Percentiles rank a stretch among this genome's conserved stretches.
phyloP scores from a whole-genome alignment of 2,113 vertebrate species.

The Microcebus jonahi region DNA sequence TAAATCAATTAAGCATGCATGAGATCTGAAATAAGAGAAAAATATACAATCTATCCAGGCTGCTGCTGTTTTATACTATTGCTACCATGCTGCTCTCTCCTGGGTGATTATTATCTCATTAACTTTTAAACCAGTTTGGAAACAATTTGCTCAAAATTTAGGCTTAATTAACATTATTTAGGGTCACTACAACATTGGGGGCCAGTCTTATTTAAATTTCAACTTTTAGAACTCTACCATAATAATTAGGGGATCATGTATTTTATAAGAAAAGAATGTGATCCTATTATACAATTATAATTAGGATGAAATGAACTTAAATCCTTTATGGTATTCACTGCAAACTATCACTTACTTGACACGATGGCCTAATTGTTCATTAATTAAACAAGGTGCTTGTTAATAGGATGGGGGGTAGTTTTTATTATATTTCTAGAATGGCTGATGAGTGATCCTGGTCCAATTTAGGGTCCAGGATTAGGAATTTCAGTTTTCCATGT shows the following conservation, averaged over 20 bases:
- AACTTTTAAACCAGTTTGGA: constrained; percentile 68
- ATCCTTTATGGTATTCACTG: background rate
- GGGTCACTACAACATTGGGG: constrained; percentile 56
- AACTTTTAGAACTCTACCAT: constrained; percentile 36
- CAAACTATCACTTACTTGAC: background rate
- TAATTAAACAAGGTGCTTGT: background rate
- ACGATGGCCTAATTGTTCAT: background rate
- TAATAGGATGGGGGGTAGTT: background rate
- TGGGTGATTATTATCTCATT: constrained; percentile 71
- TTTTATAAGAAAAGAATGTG: constrained; percentile 37
- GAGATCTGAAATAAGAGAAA: constrained; percentile 48
- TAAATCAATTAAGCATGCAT: constrained; percentile 51
- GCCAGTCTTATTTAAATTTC: constrained; percentile 64
- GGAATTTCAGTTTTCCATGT: background rate
- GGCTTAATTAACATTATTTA: constrained; percentile 73
- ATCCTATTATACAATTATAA: constrained; percentile 10
- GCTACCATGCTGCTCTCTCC: constrained; percentile 58
- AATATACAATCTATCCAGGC: background rate
- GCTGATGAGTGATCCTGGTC: background rate
- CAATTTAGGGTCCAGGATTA: background rate
- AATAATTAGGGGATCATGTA: background rate
- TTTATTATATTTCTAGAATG: background rate
- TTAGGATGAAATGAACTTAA: constrained; percentile 16
- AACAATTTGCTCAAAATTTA: constrained; percentile 70
- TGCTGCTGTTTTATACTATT: constrained; percentile 35